Conservation (phyloP, 2,113 vertebrate species). For the Bucco capensis region DNA sequence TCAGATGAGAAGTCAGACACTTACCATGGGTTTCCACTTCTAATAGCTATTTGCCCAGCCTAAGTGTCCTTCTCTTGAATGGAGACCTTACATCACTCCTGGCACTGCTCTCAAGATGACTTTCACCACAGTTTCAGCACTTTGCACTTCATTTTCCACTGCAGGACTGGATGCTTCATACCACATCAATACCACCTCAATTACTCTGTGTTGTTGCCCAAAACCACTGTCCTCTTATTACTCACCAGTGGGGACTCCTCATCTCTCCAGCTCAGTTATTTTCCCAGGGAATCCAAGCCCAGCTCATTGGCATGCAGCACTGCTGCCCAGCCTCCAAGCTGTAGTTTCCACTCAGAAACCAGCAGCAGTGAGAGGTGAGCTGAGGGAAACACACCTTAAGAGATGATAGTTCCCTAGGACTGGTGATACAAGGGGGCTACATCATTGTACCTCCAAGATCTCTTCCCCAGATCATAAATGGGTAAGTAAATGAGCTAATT, state of each 20-base stretch:
- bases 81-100: not conserved
- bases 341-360: not conserved
- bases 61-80: not conserved
- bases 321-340: not conserved
- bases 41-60: not conserved
- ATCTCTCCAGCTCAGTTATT: not conserved
- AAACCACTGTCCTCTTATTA: not conserved
- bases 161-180: not conserved
- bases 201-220: rapidly evolving
- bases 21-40: not conserved
- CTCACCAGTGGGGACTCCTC: not conserved
- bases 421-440: not conserved
- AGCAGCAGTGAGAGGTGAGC: not conserved
- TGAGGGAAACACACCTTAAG: rapidly evolving
- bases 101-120: not conserved
- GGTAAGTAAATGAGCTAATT: not conserved
- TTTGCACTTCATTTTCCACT: not conserved
- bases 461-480: not conserved
- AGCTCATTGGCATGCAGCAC: not conserved
- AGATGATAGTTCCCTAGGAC: rapidly evolving
- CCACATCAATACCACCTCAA: not conserved
- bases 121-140: not conserved
- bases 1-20: not conserved
- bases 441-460: not conserved
- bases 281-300: not conserved